Percentiles rank a stretch among this genome's conserved stretches.
Evolutionary conservation across 2,113 vertebrate genomes (phyloP).

Genomic region (Aix galericulata): DNA sequence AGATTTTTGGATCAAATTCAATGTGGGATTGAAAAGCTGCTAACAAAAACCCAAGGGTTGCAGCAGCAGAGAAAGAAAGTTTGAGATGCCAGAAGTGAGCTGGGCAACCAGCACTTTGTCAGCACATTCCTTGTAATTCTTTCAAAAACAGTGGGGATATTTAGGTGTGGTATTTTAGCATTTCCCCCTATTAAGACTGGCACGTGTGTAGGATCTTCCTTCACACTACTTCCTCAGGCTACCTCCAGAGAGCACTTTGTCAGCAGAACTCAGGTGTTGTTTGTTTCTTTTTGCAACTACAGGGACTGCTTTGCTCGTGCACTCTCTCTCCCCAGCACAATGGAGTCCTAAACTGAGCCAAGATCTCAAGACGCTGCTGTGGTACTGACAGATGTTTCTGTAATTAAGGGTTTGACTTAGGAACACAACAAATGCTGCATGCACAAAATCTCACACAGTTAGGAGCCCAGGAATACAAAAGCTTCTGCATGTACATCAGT

Average conservation of each 20-base stretch:
- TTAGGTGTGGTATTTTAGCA: not conserved
- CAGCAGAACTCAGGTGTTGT: not conserved
- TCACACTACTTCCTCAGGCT: not conserved
- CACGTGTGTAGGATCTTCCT: not conserved
- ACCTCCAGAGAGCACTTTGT: not conserved
- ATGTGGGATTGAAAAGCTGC: not conserved
- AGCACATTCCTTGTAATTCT: not conserved
- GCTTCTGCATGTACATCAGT: not conserved
- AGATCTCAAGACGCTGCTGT: not conserved
- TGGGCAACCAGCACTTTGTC: not conserved
- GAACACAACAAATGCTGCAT: not conserved
- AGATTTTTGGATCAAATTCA: not conserved
- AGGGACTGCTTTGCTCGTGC: not conserved
- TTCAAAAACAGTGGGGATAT: rapidly evolving
- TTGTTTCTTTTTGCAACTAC: not conserved
- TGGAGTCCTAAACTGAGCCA: not conserved
- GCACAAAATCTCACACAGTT: not conserved
- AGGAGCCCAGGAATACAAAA: no score
- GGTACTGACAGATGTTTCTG: not conserved
- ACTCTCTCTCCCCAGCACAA: not conserved
- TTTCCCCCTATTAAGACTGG: no score
- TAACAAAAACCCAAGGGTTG: not conserved
- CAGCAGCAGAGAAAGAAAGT: not conserved
- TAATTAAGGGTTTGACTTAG: not conserved
- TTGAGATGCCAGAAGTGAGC: not conserved